Evolutionary conservation across 2,888 invertebrate genomes (phyloP).

Genomic region (Agriopis leucophaearia): DNA sequence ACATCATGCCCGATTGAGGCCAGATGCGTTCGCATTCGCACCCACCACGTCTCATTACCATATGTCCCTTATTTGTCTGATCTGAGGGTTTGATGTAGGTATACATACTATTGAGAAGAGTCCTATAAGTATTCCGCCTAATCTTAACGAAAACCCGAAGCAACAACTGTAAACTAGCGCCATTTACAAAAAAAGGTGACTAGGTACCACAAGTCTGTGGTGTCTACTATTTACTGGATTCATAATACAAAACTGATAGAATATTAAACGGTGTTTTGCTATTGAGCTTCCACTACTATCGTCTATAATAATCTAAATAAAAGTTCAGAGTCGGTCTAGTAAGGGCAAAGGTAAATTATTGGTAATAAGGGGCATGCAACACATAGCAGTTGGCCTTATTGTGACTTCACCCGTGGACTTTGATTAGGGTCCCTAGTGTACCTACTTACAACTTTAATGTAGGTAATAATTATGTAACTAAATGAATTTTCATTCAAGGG

Average conservation of each 20-base stretch:
- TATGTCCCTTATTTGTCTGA: too few relatives aligned
- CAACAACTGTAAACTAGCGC: conserved; percentile 80
- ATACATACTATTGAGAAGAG: conserved; percentile 70
- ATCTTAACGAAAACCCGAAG: conserved; percentile 80
- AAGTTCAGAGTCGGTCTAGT: neutral
- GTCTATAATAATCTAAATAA: neutral
- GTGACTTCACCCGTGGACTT: too few relatives aligned
- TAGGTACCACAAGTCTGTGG: too few relatives aligned
- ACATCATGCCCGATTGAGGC: too few relatives aligned
- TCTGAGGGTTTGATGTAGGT: neutral
- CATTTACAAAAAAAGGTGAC: conserved; percentile 49
- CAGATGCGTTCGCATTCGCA: too few relatives aligned
- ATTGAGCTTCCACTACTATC: neutral
- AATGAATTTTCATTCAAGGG: too few relatives aligned
- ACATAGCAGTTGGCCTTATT: too few relatives aligned
- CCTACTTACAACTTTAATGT: too few relatives aligned
- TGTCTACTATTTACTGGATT: neutral
- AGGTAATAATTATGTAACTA: too few relatives aligned
- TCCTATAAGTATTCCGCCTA: conserved; percentile 77
- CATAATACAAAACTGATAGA: neutral
- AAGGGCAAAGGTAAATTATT: neutral
- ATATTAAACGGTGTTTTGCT: neutral
- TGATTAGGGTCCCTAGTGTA: too few relatives aligned
- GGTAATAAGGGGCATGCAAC: too few relatives aligned
- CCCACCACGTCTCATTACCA: too few relatives aligned